These are phyloP conservation scores for Perognathus longimembris DNA, from an alignment of 2,113 vertebrate species.

Conservation along the genomic window DNA sequence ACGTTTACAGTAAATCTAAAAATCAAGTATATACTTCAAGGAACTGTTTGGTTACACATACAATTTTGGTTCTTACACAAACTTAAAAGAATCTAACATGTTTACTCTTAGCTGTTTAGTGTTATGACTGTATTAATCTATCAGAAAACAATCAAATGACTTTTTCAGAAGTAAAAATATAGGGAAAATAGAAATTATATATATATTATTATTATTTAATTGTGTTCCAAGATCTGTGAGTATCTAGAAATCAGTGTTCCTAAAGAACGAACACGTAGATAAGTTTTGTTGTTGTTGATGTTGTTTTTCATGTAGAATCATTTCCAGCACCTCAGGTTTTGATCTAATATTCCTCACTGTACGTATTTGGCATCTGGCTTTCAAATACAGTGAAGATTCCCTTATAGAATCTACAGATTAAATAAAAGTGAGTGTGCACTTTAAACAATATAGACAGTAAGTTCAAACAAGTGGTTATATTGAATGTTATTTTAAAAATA, in stretches of 20 bases:
- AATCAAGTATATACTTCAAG: constrained; percentile 8
- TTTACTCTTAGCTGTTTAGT: constrained; percentile 57
- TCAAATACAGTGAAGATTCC: constrained; percentile 23
- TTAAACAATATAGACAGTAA: background rate
- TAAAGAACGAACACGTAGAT: constrained; percentile 19
- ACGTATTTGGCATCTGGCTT: constrained; percentile 30
- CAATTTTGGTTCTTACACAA: constrained; percentile 58
- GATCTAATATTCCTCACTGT: constrained; percentile 19
- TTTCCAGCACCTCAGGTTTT: background rate
- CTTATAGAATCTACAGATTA: background rate
- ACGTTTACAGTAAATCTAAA: constrained; percentile 44
- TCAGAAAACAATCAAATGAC: constrained; percentile 51
- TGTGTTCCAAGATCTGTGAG: constrained; percentile 48
- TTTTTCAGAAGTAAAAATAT: constrained; percentile 62
- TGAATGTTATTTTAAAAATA: constrained; percentile 21
- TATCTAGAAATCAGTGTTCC: constrained; percentile 31
- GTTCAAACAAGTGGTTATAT: background rate
- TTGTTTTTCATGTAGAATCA: constrained; percentile 18
- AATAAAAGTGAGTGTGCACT: background rate
- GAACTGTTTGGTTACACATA: constrained; percentile 30
- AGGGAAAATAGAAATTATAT: constrained; percentile 40
- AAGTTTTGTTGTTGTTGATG: background rate
- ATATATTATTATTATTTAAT: background rate
- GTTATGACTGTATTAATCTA: constrained; percentile 62
- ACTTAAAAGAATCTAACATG: constrained; percentile 64